These are phyloP conservation scores for Nomada hirtipes DNA, from an alignment of 2,888 invertebrate genomes.

Conservation along the genomic window DNA sequence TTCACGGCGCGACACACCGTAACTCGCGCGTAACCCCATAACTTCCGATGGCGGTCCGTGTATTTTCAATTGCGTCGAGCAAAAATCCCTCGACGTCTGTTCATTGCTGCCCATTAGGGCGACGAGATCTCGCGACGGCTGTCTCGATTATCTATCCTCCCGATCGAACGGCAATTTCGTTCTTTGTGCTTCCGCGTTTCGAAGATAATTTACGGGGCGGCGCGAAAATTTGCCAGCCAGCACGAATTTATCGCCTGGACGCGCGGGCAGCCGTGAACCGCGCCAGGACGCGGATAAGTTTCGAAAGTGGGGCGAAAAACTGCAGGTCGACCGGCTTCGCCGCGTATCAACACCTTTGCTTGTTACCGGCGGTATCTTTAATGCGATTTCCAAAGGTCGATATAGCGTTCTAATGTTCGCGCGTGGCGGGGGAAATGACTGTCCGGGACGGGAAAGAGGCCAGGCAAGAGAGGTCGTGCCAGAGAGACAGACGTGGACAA, in stretches of 20 bases:
- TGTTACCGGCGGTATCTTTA: conserved; percentile 61
- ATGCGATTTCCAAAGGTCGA: conserved; percentile 54
- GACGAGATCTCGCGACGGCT: conserved; percentile 39
- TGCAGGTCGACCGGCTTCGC: conserved; percentile 38
- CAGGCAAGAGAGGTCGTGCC: not conserved
- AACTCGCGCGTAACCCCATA: conserved; percentile 59
- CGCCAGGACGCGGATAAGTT: conserved; percentile 22
- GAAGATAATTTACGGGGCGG: conserved; percentile 53
- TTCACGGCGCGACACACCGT: conserved; percentile 8
- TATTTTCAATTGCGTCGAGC: conserved; percentile 44
- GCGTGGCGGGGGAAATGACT: conserved; percentile 9
- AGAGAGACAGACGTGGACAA: conserved; percentile 16
- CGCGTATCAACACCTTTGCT: conserved; percentile 59
- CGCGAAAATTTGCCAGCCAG: conserved; percentile 33
- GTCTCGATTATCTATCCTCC: conserved; percentile 49
- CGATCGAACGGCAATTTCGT: conserved; percentile 37
- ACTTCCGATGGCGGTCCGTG: conserved; percentile 32
- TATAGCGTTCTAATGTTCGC: conserved; percentile 22
- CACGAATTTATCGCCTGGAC: conserved; percentile 35
- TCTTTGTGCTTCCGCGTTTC: conserved; percentile 19
- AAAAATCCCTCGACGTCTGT: conserved; percentile 49
- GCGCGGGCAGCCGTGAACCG: conserved; percentile 6
- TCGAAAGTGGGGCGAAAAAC: conserved; percentile 50
- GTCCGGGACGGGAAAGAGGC: conserved; percentile 9
- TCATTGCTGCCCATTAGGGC: conserved; percentile 53